A percentile compares a stretch with the other conserved stretches of the same genome.
Conservation (phyloP, 1,140 invertebrate genomes). For the Drosophila tsacasi region DNA sequence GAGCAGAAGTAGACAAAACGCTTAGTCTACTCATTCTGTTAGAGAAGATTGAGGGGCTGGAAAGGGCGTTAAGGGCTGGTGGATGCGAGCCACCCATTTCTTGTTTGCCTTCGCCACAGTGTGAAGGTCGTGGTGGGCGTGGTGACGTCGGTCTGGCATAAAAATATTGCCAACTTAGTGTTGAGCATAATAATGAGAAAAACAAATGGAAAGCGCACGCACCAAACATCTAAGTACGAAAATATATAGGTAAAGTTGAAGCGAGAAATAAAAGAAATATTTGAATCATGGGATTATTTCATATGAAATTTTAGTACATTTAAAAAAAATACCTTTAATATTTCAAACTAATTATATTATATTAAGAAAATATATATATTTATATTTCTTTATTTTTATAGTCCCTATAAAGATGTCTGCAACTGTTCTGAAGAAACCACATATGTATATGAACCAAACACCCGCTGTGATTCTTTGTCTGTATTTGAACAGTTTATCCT, state of each 20-base stretch:
- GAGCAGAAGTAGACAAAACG: slow-evolving; percentile 55
- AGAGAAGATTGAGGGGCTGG: slow-evolving; percentile 22
- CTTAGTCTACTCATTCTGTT: slow-evolving; percentile 62
- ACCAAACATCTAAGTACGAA: background rate
- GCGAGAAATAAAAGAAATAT: too few relatives aligned
- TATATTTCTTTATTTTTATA: too few relatives aligned
- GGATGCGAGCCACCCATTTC: slow-evolving; percentile 36
- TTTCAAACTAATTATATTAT: too few relatives aligned
- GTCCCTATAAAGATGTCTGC: background rate
- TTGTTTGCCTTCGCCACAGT: slow-evolving; percentile 59
- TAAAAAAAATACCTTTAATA: too few relatives aligned
- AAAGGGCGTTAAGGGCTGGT: background rate
- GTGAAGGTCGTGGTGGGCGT: slow-evolving; percentile 70
- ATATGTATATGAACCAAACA: background rate
- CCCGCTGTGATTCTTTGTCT: slow-evolving; percentile 34
- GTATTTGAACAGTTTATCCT: slow-evolving; percentile 28
- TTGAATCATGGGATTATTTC: too few relatives aligned
- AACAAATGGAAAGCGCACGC: slow-evolving; percentile 34
- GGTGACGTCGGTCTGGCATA: slow-evolving; percentile 41
- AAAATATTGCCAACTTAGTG: slow-evolving; percentile 71
- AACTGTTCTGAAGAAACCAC: slow-evolving; percentile 7
- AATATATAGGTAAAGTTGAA: background rate
- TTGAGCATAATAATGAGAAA: slow-evolving; percentile 77
- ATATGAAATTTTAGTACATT: too few relatives aligned
- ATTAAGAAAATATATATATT: too few relatives aligned